phyloP scores from a whole-genome alignment of 2,797 vertebrate genomes.

The Psittacula echo region DNA sequence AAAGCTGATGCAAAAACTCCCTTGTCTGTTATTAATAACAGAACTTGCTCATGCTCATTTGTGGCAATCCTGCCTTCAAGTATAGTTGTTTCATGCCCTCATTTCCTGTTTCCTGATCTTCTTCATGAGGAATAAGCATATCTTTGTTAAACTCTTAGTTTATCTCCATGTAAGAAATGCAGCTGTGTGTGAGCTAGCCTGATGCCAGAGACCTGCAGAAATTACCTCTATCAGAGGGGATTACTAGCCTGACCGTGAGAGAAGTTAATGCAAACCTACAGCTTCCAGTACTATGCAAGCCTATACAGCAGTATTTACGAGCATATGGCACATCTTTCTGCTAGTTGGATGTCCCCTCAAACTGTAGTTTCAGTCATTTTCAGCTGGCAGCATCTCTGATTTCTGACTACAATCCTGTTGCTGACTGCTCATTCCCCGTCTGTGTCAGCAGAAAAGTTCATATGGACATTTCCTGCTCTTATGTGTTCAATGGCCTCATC shows the following conservation, averaged over 20 bases:
- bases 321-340: background rate
- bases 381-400: background rate
- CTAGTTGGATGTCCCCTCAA: background rate
- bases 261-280: background rate
- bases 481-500: background rate
- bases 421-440: background rate
- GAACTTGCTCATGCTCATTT: background rate
- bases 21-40: background rate
- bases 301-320: background rate
- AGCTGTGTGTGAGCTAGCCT: background rate
- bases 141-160: background rate
- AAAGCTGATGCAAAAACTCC: background rate
- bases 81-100: background rate
- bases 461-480: background rate
- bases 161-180: background rate
- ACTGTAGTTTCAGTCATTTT: background rate
- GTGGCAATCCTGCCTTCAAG: background rate
- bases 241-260: too few species aligned
- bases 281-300: background rate
- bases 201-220: background rate
- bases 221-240: background rate
- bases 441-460: background rate
- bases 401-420: background rate
- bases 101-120: background rate
- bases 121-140: background rate